Base-by-base conservation (phyloP, 1,140 invertebrate species). In the Pectinophora gossypiella region DNA sequence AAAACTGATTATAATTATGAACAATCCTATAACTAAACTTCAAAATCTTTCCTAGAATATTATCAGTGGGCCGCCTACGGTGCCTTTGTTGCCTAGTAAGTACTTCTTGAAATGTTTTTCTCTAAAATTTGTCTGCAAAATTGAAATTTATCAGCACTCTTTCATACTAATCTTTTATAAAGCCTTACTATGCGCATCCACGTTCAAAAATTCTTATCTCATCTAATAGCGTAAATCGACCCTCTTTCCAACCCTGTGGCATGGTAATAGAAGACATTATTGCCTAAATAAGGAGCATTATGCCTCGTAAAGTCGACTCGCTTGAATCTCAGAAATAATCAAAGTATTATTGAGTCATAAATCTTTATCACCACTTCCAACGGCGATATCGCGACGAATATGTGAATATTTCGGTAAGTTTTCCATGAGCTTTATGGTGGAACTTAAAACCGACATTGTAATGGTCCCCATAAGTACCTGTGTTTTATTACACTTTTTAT, bases 261-360 rank as follows among this genome's bases (percentile, higher is more conserved):
- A 7, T n/a, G 6, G 27, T 32, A 7, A 32, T 32, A 32, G 27
- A 32, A 54, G 49, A 68, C 55, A 72, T 79, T 74, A 76, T 72
- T 75, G 56, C 63, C 64, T 68, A 74, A 74, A 72, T 79, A 75
- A 69, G 69, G 59, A 76, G 62, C 67, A 63, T 61, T 68, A 66
- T 62, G 59, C 61, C 53, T 59, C 73, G 64, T 79, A 79, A 79
- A 79, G 52, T 64, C 67, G 64, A 76, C 58, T 73, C 73, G 72
- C 70, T 64, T 58, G 64, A 80, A 80, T 76, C 76, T 72, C 63
- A 67, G 73, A 73, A 69, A 76, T 79, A 82, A 77, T 80, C 72
- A 76, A 76, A 82, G 71, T 73, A 73, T 79, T 82, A 82, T 82
- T 76, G 76, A 72, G 61, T 64, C 61, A 68, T 79, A 79, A 82